Conservation (phyloP, 2,113 vertebrate genomes). For the Eurystomus gularis region DNA sequence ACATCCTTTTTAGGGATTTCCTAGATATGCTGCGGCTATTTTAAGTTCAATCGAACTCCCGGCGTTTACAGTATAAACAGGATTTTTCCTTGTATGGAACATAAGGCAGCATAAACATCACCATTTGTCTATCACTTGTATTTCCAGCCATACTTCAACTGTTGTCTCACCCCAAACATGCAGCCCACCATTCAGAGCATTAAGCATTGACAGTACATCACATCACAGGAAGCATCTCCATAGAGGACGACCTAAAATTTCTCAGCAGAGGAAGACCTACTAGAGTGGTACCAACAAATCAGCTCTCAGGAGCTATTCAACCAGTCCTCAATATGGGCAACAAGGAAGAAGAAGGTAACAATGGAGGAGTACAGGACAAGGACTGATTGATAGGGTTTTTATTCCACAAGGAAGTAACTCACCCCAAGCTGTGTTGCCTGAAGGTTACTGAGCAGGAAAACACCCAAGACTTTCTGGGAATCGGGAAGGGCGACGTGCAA, state of each 20-base stretch:
- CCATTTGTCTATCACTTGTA: neutral
- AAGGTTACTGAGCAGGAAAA: neutral
- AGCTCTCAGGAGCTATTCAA: neutral
- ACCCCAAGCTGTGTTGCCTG: neutral
- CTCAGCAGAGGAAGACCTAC: neutral
- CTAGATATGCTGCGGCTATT: neutral
- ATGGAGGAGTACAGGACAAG: neutral
- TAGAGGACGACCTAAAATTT: neutral
- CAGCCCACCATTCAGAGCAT: neutral
- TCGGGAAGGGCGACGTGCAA: accelerated
- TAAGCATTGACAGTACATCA: neutral
- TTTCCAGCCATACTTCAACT: neutral
- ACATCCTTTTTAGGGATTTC: neutral
- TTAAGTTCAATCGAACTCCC: neutral
- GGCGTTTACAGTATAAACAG: neutral
- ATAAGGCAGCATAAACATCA: neutral
- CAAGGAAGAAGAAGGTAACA: neutral
- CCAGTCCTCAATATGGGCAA: accelerated
- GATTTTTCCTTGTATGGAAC: neutral
- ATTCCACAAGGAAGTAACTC: neutral
- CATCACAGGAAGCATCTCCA: neutral
- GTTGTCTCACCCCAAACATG: neutral
- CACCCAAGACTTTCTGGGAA: neutral
- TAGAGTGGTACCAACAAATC: neutral
- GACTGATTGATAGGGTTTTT: neutral